These are phyloP conservation scores for Larimichthys crocea DNA, from an alignment of 2,113 vertebrate genomes.

Conservation along the genomic window DNA sequence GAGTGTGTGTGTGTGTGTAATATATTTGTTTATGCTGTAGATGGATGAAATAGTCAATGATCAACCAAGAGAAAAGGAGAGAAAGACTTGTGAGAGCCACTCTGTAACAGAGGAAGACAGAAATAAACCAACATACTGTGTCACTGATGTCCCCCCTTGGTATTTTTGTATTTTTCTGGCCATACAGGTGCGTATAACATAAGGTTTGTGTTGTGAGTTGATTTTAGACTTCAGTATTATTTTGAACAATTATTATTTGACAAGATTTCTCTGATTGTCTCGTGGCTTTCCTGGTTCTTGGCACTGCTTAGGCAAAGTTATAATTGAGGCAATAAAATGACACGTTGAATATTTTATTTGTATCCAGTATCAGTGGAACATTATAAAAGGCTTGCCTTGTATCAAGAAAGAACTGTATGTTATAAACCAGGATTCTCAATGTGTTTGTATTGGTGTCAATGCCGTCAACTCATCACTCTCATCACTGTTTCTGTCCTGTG, in stretches of 20 bases:
- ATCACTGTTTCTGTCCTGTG: slow-evolving; percentile 13
- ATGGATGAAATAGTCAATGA: slow-evolving; percentile 63
- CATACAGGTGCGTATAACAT: slow-evolving; percentile 84
- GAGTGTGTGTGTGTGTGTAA: too few species aligned
- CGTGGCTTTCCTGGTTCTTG: too few species aligned
- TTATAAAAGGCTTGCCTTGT: neutral
- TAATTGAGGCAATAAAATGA: neutral
- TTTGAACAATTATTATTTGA: neutral
- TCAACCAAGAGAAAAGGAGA: slow-evolving; percentile 20
- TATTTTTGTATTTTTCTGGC: slow-evolving; percentile 93
- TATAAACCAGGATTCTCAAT: neutral
- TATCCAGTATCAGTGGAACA: neutral
- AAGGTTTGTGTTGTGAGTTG: too few species aligned
- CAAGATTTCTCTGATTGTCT: neutral
- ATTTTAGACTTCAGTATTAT: neutral
- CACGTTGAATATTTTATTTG: neutral
- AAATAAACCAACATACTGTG: slow-evolving; percentile 82
- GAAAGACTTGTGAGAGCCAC: neutral
- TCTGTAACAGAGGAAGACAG: slow-evolving; percentile 9
- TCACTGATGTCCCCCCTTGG: slow-evolving; percentile 92
- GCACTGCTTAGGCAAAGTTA: too few species aligned
- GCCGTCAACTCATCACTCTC: neutral
- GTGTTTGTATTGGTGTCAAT: neutral
- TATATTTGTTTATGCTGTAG: slow-evolving; percentile 41
- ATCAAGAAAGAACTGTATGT: neutral